Conservation (phyloP, 2,888 invertebrate species). For the Pseudoips prasinana region DNA sequence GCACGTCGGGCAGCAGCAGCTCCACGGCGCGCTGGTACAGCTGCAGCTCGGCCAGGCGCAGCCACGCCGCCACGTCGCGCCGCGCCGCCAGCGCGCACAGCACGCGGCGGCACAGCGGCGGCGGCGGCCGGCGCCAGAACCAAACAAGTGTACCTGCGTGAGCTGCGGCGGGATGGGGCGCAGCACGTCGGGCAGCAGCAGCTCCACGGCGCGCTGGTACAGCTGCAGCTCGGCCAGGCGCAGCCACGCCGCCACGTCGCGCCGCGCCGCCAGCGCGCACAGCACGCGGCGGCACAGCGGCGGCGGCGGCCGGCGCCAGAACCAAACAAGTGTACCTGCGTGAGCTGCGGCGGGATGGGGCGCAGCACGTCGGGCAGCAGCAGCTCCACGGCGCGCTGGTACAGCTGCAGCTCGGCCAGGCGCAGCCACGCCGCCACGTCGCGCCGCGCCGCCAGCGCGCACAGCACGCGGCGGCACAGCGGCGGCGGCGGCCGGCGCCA, state of each 20-base stretch:
- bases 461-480: constrained; percentile 95
- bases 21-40: constrained; percentile 98
- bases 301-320: constrained; percentile 92
- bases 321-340: too few species aligned
- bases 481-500: constrained; percentile 90
- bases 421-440: constrained; percentile 91
- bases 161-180: constrained; percentile 96
- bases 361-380: constrained; percentile 97
- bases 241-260: constrained; percentile 89
- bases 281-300: constrained; percentile 96
- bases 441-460: constrained; percentile 83
- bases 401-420: constrained; percentile 94
- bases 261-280: constrained; percentile 84
- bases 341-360: constrained; percentile 96
- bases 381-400: constrained; percentile 97
- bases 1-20: constrained; percentile 97
- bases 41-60: constrained; percentile 91
- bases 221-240: constrained; percentile 93
- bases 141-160: constrained; percentile 98
- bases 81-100: constrained; percentile 87
- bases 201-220: constrained; percentile 97
- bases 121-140: constrained; percentile 95
- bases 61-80: constrained; percentile 88
- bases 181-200: constrained; percentile 97
- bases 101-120: constrained; percentile 93